These are phyloP conservation scores for Noctua janthe DNA, from an alignment of 2,888 invertebrate genomes.

Conservation along the genomic window DNA sequence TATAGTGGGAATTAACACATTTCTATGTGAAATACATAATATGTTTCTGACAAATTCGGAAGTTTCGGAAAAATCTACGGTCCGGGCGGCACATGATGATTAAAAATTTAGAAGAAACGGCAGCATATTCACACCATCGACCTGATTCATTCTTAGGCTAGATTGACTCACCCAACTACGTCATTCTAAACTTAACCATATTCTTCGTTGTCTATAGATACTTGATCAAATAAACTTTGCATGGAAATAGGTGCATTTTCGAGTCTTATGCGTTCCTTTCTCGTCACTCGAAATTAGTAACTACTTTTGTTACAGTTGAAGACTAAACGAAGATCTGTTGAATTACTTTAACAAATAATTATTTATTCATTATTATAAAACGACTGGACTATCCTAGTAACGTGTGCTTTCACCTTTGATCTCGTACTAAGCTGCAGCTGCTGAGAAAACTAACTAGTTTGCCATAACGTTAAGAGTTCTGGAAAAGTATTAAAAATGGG, in stretches of 20 bases:
- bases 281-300: not conserved
- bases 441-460: not conserved
- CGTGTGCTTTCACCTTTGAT: no score
- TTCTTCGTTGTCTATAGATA: not conserved
- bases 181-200: not conserved
- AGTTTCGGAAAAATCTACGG: not conserved
- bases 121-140: not conserved
- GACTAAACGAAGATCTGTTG: not conserved
- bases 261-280: not conserved
- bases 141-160: not conserved
- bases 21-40: not conserved
- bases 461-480: not conserved
- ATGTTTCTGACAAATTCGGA: not conserved
- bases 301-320: conserved; percentile 5
- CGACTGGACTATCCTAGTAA: not conserved
- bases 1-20: not conserved
- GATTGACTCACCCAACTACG: not conserved
- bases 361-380: not conserved
- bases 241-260: conserved; percentile 1
- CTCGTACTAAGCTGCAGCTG: no score
- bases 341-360: not conserved
- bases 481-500: not conserved
- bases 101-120: not conserved
- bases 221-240: not conserved
- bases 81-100: not conserved